phyloP scores from a whole-genome alignment of 2,888 invertebrate genomes.

The Mesorhabditis sp. region DNA sequence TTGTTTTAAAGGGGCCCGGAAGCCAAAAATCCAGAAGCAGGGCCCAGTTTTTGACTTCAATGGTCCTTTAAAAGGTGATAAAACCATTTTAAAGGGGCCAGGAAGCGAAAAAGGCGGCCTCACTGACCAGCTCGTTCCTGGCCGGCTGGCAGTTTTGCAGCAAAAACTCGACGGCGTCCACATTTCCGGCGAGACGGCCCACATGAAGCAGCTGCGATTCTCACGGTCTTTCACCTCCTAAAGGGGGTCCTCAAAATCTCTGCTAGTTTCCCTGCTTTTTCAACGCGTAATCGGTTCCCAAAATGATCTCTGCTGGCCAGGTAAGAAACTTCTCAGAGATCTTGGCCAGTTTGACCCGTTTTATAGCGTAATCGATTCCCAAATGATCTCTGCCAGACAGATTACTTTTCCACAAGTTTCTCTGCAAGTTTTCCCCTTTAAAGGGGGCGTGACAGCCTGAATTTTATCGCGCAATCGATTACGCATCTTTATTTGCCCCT shows the following conservation, averaged over 20 bases:
- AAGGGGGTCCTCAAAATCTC: not conserved
- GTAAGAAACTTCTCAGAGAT: no score
- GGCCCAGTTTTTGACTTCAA: no score
- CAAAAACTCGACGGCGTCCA: slow-evolving; percentile 33
- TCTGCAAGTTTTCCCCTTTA: not conserved
- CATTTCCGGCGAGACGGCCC: slow-evolving; percentile 52
- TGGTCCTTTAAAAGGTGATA: not conserved
- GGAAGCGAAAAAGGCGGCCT: no score
- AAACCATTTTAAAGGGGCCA: no score
- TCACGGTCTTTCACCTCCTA: slow-evolving; percentile 51
- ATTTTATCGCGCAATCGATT: not conserved
- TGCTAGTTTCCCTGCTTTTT: no score
- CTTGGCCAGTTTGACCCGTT: not conserved
- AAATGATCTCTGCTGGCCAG: no score
- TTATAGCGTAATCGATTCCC: not conserved
- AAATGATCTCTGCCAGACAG: no score
- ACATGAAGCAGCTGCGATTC: slow-evolving; percentile 50
- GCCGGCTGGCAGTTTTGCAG: slow-evolving; percentile 27
- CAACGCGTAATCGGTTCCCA: no score
- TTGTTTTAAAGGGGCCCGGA: not conserved
- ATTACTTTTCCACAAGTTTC: no score
- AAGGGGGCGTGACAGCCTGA: slow-evolving; percentile 8
- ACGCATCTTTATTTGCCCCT: slow-evolving; percentile 8
- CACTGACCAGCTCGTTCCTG: slow-evolving; percentile 19
- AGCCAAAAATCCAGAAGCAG: no score